These are phyloP conservation scores for Tursiops truncatus DNA, from an alignment of 2,113 vertebrate species.

Conservation along the genomic window DNA sequence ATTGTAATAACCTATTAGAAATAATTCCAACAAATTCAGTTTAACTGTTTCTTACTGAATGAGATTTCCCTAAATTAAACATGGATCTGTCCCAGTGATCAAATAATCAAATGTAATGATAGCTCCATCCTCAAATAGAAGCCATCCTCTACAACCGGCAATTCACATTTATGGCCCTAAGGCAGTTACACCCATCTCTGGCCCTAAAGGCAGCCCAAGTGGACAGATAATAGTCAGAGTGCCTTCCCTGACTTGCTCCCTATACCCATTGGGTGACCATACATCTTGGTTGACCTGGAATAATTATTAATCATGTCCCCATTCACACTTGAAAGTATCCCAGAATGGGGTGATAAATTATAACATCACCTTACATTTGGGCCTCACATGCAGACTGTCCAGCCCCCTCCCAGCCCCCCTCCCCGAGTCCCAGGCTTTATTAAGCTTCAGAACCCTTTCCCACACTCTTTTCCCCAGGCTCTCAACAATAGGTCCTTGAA, in stretches of 20 bases:
- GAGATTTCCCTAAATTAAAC: neutral
- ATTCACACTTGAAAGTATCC: neutral
- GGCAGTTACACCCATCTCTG: neutral
- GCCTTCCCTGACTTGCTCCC: neutral
- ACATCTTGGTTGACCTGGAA: neutral
- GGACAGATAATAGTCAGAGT: neutral
- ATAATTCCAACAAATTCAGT: slow-evolving; percentile 33
- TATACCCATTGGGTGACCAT: neutral
- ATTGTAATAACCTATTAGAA: neutral
- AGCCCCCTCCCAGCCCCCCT: neutral
- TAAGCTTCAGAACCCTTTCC: slow-evolving; percentile 13
- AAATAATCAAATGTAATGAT: slow-evolving; percentile 18
- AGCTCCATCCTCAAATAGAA: neutral
- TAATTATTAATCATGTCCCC: neutral
- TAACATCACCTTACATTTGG: neutral
- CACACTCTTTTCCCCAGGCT: neutral
- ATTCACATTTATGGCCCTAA: slow-evolving; percentile 55
- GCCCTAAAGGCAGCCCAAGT: neutral
- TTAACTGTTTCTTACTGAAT: neutral
- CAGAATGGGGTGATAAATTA: neutral
- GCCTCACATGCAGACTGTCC: neutral
- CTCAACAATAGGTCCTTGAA: slow-evolving; percentile 44
- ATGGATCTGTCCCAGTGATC: slow-evolving; percentile 28
- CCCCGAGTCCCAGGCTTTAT: neutral
- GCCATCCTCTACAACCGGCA: slow-evolving; percentile 22